A percentile compares a stretch with the other conserved stretches of the same genome.
Conservation (phyloP, 92 coral and sea anemone species). For the Metridium senile region DNA sequence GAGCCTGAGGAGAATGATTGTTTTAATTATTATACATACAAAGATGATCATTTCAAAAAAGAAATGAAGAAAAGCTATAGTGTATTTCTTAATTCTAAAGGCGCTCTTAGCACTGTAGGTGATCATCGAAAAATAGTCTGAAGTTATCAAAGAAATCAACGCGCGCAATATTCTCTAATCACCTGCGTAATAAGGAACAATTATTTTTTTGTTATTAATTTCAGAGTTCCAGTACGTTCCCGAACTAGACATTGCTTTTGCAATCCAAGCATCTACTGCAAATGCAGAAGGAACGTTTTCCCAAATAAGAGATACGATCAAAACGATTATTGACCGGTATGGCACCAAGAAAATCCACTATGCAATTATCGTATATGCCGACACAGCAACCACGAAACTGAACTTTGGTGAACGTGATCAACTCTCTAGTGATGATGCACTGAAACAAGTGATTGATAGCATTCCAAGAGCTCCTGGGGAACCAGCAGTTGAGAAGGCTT, state of each 20-base stretch:
- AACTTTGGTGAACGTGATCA: constrained; percentile 57
- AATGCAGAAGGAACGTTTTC: constrained; percentile 61
- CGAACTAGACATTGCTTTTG: constrained; percentile 78
- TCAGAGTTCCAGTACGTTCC: constrained; percentile 49
- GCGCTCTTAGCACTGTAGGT: too few species aligned
- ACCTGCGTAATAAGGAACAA: too few species aligned
- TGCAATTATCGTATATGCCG: constrained; percentile 71
- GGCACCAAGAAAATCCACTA: constrained; percentile 73
- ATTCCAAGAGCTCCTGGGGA: constrained; percentile 50
- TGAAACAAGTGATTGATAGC: constrained; percentile 34
- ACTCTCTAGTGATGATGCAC: constrained; percentile 32
- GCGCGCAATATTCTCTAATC: too few species aligned
- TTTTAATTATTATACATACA: too few species aligned
- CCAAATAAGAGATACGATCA: constrained; percentile 73
- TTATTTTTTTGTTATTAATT: neutral
- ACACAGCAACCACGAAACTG: constrained; percentile 49
- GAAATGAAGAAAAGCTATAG: too few species aligned
- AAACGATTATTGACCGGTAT: constrained; percentile 58
- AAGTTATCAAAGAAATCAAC: too few species aligned
- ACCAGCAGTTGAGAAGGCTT: constrained; percentile 58
- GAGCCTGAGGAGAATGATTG: too few species aligned
- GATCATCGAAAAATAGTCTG: too few species aligned
- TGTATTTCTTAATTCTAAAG: too few species aligned
- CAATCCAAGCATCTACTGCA: constrained; percentile 67
- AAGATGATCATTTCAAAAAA: too few species aligned